Evolutionary conservation across 64 coral and sea anemone genomes (phyloP).

Genomic region (Acropora tenuis): DNA sequence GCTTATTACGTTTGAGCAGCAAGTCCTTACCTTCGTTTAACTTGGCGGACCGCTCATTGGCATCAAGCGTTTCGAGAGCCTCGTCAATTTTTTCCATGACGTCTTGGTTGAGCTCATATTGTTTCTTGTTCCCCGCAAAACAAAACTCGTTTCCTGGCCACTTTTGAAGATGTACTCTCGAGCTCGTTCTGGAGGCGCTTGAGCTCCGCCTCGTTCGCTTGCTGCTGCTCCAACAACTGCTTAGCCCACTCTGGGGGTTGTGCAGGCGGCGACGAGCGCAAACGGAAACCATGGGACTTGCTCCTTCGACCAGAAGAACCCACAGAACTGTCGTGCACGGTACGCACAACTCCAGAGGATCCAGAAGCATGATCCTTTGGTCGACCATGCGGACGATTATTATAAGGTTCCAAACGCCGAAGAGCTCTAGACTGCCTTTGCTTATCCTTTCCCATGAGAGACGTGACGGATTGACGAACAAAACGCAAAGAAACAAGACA

Average conservation of each 20-base stretch:
- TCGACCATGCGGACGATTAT: neutral
- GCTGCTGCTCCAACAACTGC: neutral
- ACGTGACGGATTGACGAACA: neutral
- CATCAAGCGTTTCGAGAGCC: neutral
- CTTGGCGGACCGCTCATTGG: neutral
- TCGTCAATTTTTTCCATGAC: neutral
- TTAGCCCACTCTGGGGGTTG: no score
- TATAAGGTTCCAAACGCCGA: neutral
- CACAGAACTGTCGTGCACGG: neutral
- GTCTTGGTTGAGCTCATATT: neutral
- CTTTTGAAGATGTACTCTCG: neutral
- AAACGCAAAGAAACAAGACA: neutral
- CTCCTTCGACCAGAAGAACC: neutral
- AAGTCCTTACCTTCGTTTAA: neutral
- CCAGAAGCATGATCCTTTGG: neutral
- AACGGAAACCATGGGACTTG: no score
- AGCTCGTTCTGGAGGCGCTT: constrained; percentile 6
- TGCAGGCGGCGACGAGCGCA: no score
- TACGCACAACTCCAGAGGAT: neutral
- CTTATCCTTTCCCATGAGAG: neutral
- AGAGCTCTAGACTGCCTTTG: neutral
- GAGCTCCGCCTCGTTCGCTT: neutral
- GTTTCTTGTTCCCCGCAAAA: neutral
- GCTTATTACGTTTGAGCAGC: neutral
- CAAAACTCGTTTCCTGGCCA: neutral